Percentiles rank a stretch among this genome's conserved stretches.
phyloP scores from a whole-genome alignment of 2,888 invertebrate species.

The Tachina fera region DNA sequence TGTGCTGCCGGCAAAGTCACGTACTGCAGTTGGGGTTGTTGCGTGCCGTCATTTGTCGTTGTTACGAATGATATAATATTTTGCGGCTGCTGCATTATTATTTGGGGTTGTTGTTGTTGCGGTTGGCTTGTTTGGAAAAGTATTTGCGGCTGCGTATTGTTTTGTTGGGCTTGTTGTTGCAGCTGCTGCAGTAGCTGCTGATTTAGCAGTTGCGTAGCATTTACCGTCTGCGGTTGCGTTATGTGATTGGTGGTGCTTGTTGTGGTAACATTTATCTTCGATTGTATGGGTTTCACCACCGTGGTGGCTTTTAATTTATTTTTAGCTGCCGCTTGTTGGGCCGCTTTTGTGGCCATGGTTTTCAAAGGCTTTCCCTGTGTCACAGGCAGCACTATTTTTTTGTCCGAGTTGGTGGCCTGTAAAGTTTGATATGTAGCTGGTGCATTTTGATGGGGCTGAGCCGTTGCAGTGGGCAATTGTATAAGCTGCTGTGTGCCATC shows the following conservation, averaged over 20 bases:
- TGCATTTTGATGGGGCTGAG: conserved; percentile 48
- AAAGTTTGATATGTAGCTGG: conserved; percentile 76
- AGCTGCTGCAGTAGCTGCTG: conserved; percentile 72
- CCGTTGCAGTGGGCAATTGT: conserved; percentile 75
- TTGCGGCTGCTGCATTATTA: conserved; percentile 79
- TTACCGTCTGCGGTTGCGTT: conserved; percentile 57
- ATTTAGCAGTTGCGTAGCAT: conserved; percentile 71
- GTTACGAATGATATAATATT: conserved; percentile 84
- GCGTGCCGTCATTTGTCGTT: conserved; percentile 79
- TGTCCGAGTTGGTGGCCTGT: conserved; percentile 78
- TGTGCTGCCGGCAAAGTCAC: conserved; percentile 86
- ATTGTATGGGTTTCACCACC: conserved; percentile 79
- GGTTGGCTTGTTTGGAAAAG: conserved; percentile 65
- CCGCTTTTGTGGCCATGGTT: conserved; percentile 78
- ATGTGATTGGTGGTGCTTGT: conserved; percentile 32
- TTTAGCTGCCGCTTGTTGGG: conserved; percentile 77
- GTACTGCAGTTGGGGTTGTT: conserved; percentile 90
- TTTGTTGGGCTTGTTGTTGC: conserved; percentile 70
- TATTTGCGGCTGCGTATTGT: conserved; percentile 58
- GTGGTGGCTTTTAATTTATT: conserved; percentile 76
- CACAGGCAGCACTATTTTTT: conserved; percentile 78
- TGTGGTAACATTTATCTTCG: conserved; percentile 75
- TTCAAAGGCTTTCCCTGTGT: conserved; percentile 76
- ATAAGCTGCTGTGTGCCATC: conserved; percentile 79
- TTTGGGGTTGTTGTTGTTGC: conserved; percentile 73